Evolutionary conservation across 2,113 vertebrate species (phyloP).

Genomic region (Poeciliopsis retropinna): DNA sequence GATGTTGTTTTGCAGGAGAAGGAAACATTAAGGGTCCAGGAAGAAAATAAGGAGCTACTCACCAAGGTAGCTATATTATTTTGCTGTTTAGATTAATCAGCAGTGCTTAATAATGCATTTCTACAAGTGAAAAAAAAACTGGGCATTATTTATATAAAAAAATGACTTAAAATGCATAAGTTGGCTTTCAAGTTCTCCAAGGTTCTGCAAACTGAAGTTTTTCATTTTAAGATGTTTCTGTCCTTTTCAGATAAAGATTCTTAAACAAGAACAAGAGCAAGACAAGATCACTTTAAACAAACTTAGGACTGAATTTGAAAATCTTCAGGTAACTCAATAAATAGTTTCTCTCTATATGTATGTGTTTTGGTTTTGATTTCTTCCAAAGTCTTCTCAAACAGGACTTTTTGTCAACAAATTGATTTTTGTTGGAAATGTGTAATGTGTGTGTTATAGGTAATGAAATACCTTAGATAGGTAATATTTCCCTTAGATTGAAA

Average conservation of each 20-base stretch:
- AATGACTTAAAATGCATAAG: not conserved
- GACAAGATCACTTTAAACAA: slow-evolving; percentile 32
- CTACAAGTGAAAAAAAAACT: no score
- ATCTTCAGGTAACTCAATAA: slow-evolving; percentile 40
- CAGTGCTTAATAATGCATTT: no score
- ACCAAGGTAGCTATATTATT: slow-evolving; percentile 39
- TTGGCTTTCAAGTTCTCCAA: not conserved
- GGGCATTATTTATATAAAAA: not conserved
- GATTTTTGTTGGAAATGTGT: not conserved
- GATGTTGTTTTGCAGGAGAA: slow-evolving; percentile 52
- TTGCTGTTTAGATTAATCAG: not conserved
- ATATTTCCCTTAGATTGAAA: no score
- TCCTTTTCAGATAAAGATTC: slow-evolving; percentile 44
- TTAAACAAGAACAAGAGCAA: slow-evolving; percentile 34
- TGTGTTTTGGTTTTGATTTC: not conserved
- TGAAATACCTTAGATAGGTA: not conserved
- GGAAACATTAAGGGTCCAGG: slow-evolving; percentile 23
- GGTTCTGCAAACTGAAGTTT: not conserved
- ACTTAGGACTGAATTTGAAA: slow-evolving; percentile 25
- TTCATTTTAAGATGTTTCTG: not conserved
- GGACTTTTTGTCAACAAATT: not conserved
- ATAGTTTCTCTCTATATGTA: not conserved
- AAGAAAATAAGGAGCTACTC: slow-evolving; percentile 48
- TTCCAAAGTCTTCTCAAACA: not conserved
- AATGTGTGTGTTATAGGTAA: not conserved